Evolutionary conservation across 2,113 vertebrate genomes (phyloP).

Genomic region (Cottus gobio): DNA sequence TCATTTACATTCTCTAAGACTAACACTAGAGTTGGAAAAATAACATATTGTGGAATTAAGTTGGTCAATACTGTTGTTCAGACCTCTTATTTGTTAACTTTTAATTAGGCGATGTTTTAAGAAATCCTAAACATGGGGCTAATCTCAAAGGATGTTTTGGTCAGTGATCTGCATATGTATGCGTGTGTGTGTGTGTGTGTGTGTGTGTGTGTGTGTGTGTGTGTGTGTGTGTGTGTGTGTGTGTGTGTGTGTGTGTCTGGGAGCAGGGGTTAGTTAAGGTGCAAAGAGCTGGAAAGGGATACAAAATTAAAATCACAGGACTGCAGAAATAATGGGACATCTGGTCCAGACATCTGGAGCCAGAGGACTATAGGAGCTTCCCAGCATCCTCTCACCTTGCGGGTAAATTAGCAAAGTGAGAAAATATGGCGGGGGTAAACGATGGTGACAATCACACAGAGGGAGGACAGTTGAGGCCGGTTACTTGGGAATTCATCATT

Average conservation of each 20-base stretch:
- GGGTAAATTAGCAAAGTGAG: slow-evolving; percentile 84
- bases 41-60: slow-evolving; percentile 30
- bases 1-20: slow-evolving; percentile 38
- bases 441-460: slow-evolving; percentile 82
- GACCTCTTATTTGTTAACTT: slow-evolving; percentile 52
- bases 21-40: slow-evolving; percentile 14
- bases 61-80: slow-evolving; percentile 19
- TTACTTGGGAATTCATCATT: slow-evolving; percentile 66
- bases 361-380: slow-evolving; percentile 79
- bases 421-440: slow-evolving; percentile 84
- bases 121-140: slow-evolving; percentile 22
- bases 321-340: slow-evolving; percentile 83
- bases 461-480: slow-evolving; percentile 68
- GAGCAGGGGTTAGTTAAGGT: slow-evolving; percentile 55
- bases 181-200: not conserved
- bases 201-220: not conserved
- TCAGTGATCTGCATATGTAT: slow-evolving; percentile 28
- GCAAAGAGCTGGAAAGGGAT: slow-evolving; percentile 69
- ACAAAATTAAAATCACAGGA: slow-evolving; percentile 74
- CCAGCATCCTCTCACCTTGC: slow-evolving; percentile 82
- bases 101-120: slow-evolving; percentile 56
- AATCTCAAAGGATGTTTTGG: slow-evolving; percentile 37
- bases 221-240: not conserved
- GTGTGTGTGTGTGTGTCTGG: slow-evolving; percentile 11
- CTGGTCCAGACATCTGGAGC: slow-evolving; percentile 85